Evolutionary conservation across 2,888 invertebrate genomes (phyloP), one percentile per base, ranked within the genome.

Genomic region (Nasonovia ribisnigri): DNA sequence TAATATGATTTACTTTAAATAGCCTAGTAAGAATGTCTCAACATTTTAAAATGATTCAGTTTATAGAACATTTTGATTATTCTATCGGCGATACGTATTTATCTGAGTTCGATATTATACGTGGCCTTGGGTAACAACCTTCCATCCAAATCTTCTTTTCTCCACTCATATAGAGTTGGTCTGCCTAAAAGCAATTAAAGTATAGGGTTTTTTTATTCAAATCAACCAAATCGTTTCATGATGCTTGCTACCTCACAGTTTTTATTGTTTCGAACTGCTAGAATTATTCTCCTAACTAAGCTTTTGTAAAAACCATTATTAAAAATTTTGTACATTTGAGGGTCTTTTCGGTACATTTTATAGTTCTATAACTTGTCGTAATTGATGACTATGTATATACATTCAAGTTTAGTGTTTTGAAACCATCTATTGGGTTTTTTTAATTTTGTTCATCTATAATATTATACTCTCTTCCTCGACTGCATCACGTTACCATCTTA

Each of bases 341-440:
- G 36, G 6, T 8, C 36, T 77, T 77, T 2, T 2, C 20, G 2
- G 6, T 36, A 67, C n/a, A 36, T 36, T n/a, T 5, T 16, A 67
- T 67, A 67, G n/a, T 67, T 67, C 36, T 67, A 67, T 36, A 11
- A 51, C 24, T 20, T 2, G 51, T 88, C 51, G n/a, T 36, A 51
- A 88, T 51, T 10, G 51, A 67, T 67, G 20, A 16, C 29, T 46
- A 90, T 48, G n/a, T 42, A 26, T 42, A 26, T 36, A 42, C 16
- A 67, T 77, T 42, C 43, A 48, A 90, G 36, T 84, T 67, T 10
- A 42, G 51, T 51, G 26, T 42, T 84, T 84, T 42, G 90, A 90
- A 77, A 46, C 46, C 43, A 60, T 86, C 57, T 86, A 60, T 91
- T 86, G 57, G 57, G 36, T 60, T 91, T 86, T 91, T 57, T 20